Evolutionary conservation across 2,113 vertebrate genomes (phyloP).

Genomic region (Heterotilapia buettikoferi): DNA sequence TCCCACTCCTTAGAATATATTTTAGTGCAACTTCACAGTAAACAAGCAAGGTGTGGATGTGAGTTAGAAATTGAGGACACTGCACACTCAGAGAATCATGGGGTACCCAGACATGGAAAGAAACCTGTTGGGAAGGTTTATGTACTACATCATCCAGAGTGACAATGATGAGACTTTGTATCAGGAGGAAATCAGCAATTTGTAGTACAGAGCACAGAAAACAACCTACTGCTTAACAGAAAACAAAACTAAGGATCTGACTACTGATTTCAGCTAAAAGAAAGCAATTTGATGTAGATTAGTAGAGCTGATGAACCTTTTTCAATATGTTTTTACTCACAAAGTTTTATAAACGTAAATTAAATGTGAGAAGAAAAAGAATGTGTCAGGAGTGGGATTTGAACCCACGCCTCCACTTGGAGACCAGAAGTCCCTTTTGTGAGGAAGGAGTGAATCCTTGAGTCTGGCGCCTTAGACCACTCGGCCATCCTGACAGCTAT

Average conservation of each 20-base stretch:
- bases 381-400: background rate
- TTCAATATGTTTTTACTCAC: background rate
- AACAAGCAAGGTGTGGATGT: background rate
- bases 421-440: background rate
- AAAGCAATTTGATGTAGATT: background rate
- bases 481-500: background rate
- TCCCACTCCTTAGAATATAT: background rate
- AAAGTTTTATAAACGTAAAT: background rate
- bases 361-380: background rate
- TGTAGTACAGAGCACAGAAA: background rate
- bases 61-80: background rate
- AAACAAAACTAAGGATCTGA: background rate
- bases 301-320: background rate
- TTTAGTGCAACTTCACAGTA: background rate
- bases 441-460: rapidly evolving
- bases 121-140: background rate
- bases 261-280: background rate
- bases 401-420: background rate
- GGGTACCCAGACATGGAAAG: background rate
- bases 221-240: background rate
- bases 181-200: background rate
- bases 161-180: background rate
- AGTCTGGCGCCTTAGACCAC: background rate
- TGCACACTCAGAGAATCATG: background rate
- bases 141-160: background rate